Base-by-base conservation (phyloP, 1,140 invertebrate species). In the Drosophila seguyi region DNA sequence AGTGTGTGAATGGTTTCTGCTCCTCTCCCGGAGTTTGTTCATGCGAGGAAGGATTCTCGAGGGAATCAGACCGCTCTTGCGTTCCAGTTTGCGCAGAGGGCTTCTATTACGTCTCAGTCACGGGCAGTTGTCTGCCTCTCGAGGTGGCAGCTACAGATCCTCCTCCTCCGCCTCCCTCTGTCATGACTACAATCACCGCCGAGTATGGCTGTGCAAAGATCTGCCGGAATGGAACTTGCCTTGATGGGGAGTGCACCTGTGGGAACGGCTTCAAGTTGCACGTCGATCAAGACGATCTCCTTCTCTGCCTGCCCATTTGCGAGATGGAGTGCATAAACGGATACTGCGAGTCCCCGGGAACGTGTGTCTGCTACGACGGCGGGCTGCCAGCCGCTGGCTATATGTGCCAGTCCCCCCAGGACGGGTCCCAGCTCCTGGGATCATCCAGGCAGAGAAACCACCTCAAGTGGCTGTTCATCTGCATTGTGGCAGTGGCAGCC, bases 151-250 rank as follows among this genome's bases (percentile, higher is more conserved):
- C 18, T n/a, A 4, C 27, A 31, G 13, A 8, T 53, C 31, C 31
- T 22, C 14, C 31, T 6, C 7, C 14, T 53, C 8, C n/a, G n/a
- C n/a, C 1, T 2, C 5, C 27, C 25, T 3, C 25, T 29, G 1
- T 18, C 10, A 18, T 14, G 27, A 50, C 27, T 7, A 31, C 48
- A 18, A 31, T 1, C 8, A 2, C 25, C 1, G 4, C 2, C 2
- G 2, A 11, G 1, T 5, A 29, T 7, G 34, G 14, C 13, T 72
- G 84, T n/a, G 20, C 22, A 0, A 8, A 63, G 11, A 29, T 38
- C 1, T 88, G 84, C 22, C 45, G 20, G 38, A 87, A 87, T 53
- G 84, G 84, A 48, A 84, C 60, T 13, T 87, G 84, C 27, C 0
- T 68, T 1, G 25, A 60, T 6, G 72, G 42, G 0, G 7, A 58